Evolutionary conservation across 2,888 invertebrate genomes (phyloP).

Genomic region (Cryptocheilus praepositus): DNA sequence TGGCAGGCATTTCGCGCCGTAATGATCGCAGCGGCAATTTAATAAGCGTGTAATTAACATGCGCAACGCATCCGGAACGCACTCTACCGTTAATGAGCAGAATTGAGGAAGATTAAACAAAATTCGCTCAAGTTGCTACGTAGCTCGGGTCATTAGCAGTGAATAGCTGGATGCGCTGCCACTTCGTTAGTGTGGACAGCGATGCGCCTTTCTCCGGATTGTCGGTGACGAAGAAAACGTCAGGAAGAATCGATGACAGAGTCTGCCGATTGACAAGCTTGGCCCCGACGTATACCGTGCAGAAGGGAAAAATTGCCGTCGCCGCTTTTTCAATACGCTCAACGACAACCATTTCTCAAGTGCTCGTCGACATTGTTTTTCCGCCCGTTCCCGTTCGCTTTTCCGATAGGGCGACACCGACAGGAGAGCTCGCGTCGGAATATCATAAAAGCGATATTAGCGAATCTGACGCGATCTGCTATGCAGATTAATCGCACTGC

Average conservation of each 20-base stretch:
- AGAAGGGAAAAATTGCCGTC: too few species aligned
- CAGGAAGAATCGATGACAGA: too few species aligned
- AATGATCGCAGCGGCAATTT: constrained; percentile 48
- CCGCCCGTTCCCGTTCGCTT: neutral
- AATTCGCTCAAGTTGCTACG: constrained; percentile 33
- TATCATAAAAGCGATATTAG: constrained; percentile 57
- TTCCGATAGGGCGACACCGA: constrained; percentile 23
- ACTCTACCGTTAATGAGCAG: constrained; percentile 43
- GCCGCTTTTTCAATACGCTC: too few species aligned
- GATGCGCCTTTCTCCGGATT: too few species aligned
- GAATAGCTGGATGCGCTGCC: too few species aligned
- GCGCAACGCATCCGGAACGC: constrained; percentile 47
- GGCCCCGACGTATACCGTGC: too few species aligned
- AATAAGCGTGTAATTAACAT: constrained; percentile 55
- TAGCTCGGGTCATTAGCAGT: constrained; percentile 24
- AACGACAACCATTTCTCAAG: constrained; percentile 3
- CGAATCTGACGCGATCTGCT: constrained; percentile 58
- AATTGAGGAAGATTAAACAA: constrained; percentile 52
- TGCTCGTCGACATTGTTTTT: neutral
- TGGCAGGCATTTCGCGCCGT: constrained; percentile 33
- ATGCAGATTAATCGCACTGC: constrained; percentile 69
- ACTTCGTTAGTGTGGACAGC: too few species aligned
- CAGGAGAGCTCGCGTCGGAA: constrained; percentile 34
- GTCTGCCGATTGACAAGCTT: too few species aligned
- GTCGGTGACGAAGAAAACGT: too few species aligned